Conservation (phyloP, 2,113 vertebrate species). For the Dicrurus megarhynchus region DNA sequence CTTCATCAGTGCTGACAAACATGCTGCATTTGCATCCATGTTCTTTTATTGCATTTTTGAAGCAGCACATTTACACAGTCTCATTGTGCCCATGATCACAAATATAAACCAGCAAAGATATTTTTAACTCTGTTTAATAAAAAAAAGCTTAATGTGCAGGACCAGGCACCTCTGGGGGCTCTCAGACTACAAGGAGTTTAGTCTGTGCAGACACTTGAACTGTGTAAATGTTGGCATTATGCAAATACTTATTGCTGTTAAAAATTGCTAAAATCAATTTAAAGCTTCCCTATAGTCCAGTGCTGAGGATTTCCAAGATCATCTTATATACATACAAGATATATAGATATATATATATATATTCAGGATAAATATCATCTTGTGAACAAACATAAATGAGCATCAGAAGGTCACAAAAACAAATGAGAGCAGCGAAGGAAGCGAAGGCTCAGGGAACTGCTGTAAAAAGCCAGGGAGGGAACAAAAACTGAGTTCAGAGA, state of each 20-base stretch:
- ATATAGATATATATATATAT: not conserved
- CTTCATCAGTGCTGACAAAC: not conserved
- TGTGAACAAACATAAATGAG: not conserved
- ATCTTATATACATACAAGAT: not conserved
- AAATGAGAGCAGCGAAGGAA: not conserved
- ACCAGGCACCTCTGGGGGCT: not conserved
- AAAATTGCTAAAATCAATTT: not conserved
- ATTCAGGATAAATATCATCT: not conserved
- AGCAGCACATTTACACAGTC: not conserved
- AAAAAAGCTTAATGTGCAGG: not conserved
- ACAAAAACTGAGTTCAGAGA: not conserved
- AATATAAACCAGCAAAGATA: not conserved
- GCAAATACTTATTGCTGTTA: not conserved
- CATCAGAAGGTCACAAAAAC: not conserved
- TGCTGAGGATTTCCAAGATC: not conserved
- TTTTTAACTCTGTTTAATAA: not conserved
- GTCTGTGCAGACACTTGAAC: not conserved
- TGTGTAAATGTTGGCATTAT: not conserved
- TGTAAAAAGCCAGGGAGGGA: not conserved
- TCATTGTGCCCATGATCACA: not conserved
- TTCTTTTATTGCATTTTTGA: not conserved
- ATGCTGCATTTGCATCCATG: rapidly evolving
- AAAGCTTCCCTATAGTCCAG: not conserved
- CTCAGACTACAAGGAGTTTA: not conserved
- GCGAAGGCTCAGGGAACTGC: not conserved